Evolutionary conservation across 2,888 invertebrate species (phyloP).

Genomic region (Loripinus fragilis): DNA sequence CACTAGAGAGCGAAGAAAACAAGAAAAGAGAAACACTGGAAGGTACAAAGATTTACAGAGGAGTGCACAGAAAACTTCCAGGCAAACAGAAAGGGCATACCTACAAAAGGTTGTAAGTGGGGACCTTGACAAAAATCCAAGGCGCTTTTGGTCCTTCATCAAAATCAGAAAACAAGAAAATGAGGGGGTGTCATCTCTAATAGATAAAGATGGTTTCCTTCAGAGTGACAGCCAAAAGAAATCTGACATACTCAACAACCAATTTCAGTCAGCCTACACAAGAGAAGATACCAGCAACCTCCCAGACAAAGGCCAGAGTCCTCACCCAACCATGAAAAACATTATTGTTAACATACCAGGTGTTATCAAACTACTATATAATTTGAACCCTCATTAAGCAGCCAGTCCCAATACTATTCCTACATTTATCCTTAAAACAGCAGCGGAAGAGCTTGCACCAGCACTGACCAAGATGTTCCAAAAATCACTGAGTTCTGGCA

Average conservation of each 20-base stretch:
- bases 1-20: conserved; percentile 26
- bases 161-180: conserved; percentile 32
- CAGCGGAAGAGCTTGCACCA: conserved; percentile 22
- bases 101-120: conserved; percentile 12
- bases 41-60: conserved; percentile 8
- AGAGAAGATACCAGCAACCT: conserved; percentile 12
- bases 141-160: conserved; percentile 21
- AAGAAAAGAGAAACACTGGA: background rate
- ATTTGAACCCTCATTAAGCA: conserved; percentile 31
- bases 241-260: conserved; percentile 35
- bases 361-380: conserved; percentile 28
- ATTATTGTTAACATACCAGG: conserved; percentile 23
- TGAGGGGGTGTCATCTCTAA: conserved; percentile 26
- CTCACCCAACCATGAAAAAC: conserved; percentile 25
- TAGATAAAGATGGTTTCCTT: conserved; percentile 25
- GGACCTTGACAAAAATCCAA: conserved; percentile 16
- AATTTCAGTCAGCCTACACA: conserved; percentile 37
- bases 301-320: background rate
- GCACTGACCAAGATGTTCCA: conserved; percentile 31
- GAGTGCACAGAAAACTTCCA: conserved; percentile 1
- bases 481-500: conserved; percentile 21
- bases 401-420: conserved; percentile 28
- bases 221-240: conserved; percentile 23
- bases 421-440: conserved; percentile 13
- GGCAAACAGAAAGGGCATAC: background rate